These are phyloP conservation scores for Thalassarche chlororhynchos DNA, from an alignment of 2,113 vertebrate genomes.

Conservation along the genomic window DNA sequence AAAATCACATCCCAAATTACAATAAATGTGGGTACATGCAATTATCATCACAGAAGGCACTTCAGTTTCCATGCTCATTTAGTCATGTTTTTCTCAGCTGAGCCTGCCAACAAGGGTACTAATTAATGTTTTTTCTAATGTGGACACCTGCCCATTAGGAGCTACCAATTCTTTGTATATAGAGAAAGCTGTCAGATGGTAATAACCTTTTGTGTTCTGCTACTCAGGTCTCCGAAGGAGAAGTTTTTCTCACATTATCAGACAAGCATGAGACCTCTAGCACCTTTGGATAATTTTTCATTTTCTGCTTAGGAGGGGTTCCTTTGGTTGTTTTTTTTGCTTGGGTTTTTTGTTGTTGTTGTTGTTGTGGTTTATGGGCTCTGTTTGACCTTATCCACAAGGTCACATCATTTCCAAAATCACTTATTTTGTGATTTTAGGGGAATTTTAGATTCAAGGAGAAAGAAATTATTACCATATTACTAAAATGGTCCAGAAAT, in stretches of 20 bases:
- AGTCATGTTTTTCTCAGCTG: slow-evolving; percentile 19
- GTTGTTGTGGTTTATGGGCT: background rate
- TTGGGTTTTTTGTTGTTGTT: background rate
- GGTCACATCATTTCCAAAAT: slow-evolving; percentile 18
- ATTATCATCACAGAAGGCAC: slow-evolving; percentile 40
- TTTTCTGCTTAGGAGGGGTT: background rate
- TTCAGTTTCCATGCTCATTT: slow-evolving; percentile 22
- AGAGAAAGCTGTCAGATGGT: background rate
- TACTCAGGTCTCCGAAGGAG: background rate
- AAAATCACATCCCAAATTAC: slow-evolving; percentile 42
- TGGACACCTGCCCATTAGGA: slow-evolving; percentile 56
- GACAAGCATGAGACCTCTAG: background rate
- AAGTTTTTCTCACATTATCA: background rate
- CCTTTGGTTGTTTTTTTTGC: background rate
- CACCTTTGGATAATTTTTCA: background rate
- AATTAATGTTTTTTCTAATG: slow-evolving; percentile 55
- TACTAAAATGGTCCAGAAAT: slow-evolving; percentile 15
- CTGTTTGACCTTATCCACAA: slow-evolving; percentile 3
- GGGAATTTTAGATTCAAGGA: background rate
- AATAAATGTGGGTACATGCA: background rate
- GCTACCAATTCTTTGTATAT: background rate
- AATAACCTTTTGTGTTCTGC: slow-evolving; percentile 30
- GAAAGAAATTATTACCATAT: background rate
- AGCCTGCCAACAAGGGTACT: slow-evolving; percentile 27
- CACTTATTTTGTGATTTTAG: background rate